Base-by-base conservation (phyloP, 2,888 invertebrate genomes). In the Callinectes sapidus region DNA sequence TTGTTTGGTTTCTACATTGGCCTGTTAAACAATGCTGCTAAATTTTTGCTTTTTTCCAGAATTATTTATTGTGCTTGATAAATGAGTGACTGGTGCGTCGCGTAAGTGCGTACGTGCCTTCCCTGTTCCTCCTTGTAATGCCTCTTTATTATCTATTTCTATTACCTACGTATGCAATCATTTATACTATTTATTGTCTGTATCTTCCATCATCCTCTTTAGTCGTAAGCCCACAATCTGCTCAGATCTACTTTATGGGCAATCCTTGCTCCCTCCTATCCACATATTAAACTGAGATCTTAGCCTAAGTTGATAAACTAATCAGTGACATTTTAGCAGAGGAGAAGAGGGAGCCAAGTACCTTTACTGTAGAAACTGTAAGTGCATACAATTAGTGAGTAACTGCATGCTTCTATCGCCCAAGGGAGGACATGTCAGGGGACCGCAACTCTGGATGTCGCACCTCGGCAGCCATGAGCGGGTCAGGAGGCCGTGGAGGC, bases 361-460 rank as follows among this genome's bases (percentile, higher is more conserved):
- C 23, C n/a, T 71, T 71, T n/a, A 71, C n/a, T 28, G 10, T n/a
- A 71, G n/a, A n/a, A 13, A 71, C 28, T n/a, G 1, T n/a, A 28
- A 86, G 6, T 86, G 28, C 13, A 6, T 71, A 2, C 3, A 13
- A 28, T n/a, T n/a, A 71, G 39, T 23, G 35, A 85, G 55, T 81
- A 32, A 81, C 71, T 54, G 85, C 23, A 54, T 81, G 48, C 55
- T 28, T 87, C 23, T 81, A 23, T 55, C 86, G 28, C 81, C 71
- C 54, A 61, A 93, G 92, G 92, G 92, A 92, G 92, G 92, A 94
- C 90, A 94, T 94, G 94, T 94, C 94, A 28, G 94, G 94, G 35
- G 94, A 94, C 86, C 91, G 94, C 77, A 92, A 85, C 89, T 94
- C 94, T 89, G 94, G 92, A 89, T 94, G 94, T 91, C 92, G 94